phyloP scores from a whole-genome alignment of 1,140 invertebrate genomes.

The Portunus trituberculatus region DNA sequence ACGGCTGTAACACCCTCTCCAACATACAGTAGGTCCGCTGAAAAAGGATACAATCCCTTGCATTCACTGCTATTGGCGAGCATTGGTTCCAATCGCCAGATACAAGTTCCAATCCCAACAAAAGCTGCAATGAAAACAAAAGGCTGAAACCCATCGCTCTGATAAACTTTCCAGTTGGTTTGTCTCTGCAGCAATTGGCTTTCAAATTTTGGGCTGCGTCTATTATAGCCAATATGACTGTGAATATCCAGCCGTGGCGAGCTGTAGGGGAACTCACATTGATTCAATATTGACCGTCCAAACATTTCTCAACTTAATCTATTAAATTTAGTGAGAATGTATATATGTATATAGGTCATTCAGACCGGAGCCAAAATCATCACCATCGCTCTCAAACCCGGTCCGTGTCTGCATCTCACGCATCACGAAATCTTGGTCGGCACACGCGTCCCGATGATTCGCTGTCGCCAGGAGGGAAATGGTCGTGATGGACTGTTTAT shows the following conservation, averaged over 20 bases:
- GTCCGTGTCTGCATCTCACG: neutral
- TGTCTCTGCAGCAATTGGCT: conserved; percentile 70
- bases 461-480: neutral
- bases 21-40: conserved; percentile 64
- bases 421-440: neutral
- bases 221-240: conserved; percentile 67
- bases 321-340: conserved; percentile 45
- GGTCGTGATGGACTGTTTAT: neutral
- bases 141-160: conserved; percentile 69
- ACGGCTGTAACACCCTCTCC: conserved; percentile 64
- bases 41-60: conserved; percentile 68
- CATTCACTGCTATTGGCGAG: conserved; percentile 53
- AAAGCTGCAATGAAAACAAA: conserved; percentile 74
- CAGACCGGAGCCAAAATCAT: neutral
- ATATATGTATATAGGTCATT: conserved; percentile 48
- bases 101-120: conserved; percentile 73
- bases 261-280: conserved; percentile 60
- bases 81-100: conserved; percentile 72
- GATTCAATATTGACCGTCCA: conserved; percentile 58
- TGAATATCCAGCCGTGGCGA: conserved; percentile 49
- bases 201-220: conserved; percentile 64
- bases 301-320: conserved; percentile 72
- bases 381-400: neutral
- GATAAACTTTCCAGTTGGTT: conserved; percentile 72
- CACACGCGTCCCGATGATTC: neutral